Conservation (phyloP, 2,797 vertebrate species). For the Helarctos malayanus region DNA sequence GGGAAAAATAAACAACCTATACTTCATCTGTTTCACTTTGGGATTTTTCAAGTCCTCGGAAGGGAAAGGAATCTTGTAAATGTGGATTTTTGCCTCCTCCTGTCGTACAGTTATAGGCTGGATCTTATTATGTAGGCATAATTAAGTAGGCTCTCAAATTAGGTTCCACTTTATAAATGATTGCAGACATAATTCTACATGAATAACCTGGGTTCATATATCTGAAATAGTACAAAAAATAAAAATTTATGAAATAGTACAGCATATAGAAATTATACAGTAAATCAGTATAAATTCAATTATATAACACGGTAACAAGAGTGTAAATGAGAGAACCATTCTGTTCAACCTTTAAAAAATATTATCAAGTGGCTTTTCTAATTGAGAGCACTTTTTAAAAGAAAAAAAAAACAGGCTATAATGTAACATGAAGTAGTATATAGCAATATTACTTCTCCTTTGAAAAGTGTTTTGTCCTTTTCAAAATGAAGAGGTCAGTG, state of each 20-base stretch:
- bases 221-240: background rate
- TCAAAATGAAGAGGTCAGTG: constrained; percentile 42
- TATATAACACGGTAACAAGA: background rate
- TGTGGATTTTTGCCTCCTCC: background rate
- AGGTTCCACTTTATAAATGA: constrained; percentile 23
- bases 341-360: constrained; percentile 11
- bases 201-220: background rate
- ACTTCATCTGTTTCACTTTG: background rate
- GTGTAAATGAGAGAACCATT: background rate
- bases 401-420: background rate
- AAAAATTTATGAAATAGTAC: background rate
- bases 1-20: background rate
- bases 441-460: background rate
- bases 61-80: background rate
- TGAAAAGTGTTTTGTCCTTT: constrained; percentile 48
- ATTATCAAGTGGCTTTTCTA: constrained; percentile 23
- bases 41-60: background rate
- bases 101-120: background rate
- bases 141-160: constrained; percentile 45
- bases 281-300: constrained; percentile 51
- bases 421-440: background rate
- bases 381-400: background rate
- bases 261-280: background rate
- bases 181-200: background rate
- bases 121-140: constrained; percentile 10